Evolutionary conservation across 30 jellyfish, hydroid and myxozoan genomes (phyloP).

Genomic region (Rhopilema esculentum): DNA sequence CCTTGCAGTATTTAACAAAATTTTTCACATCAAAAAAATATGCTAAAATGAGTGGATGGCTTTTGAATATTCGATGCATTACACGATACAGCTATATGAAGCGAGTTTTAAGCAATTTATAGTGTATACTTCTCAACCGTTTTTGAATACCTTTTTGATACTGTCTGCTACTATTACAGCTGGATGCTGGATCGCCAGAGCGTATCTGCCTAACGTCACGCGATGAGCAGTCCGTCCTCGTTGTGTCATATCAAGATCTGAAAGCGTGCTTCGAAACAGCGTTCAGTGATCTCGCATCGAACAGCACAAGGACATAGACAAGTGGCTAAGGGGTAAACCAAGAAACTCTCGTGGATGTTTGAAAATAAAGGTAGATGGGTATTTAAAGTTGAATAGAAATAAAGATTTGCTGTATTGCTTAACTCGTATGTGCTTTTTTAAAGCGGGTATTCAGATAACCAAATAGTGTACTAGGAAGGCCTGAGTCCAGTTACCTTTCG

Average conservation of each 20-base stretch:
- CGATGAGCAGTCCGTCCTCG: conserved; percentile 92
- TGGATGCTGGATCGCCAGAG: conserved; percentile 94
- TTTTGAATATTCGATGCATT: no score
- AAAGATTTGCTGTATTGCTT: not conserved
- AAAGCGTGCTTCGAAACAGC: conserved; percentile 99
- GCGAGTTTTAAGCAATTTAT: not conserved
- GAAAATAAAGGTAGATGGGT: not conserved
- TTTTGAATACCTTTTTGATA: not conserved
- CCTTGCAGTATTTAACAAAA: no score
- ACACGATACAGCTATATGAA: no score
- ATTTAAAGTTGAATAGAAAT: not conserved
- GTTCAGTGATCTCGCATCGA: conserved; percentile 77
- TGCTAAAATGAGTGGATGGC: no score
- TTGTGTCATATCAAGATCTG: conserved; percentile 92
- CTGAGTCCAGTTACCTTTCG: no score
- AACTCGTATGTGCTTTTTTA: not conserved
- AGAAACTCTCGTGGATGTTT: not conserved
- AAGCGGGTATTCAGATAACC: not conserved
- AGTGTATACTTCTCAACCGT: not conserved
- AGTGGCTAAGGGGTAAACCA: not conserved
- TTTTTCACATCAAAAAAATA: no score
- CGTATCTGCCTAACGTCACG: conserved; percentile 92
- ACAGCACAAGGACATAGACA: conserved; percentile 34
- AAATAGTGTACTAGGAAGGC: no score
- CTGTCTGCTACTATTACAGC: conserved; percentile 47